Base-by-base conservation (phyloP, 2,888 invertebrate species). In the Eupithecia insigniata region DNA sequence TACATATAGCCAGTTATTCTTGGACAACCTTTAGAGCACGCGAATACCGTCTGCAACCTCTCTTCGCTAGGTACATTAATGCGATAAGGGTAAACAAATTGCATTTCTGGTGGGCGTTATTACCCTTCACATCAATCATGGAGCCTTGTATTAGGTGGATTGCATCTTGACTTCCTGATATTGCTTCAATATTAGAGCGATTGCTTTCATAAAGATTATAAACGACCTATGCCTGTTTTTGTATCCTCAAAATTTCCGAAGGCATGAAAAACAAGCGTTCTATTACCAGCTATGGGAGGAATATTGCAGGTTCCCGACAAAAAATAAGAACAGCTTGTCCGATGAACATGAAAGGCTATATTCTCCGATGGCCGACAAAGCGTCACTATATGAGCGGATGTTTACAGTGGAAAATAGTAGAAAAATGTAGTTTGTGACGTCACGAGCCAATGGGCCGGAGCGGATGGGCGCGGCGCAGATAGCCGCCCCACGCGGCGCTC, bases 1-100 rank as follows among this genome's bases (percentile, higher is more conserved):
- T 8, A 51, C 16, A 22, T 28, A 28, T 14, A 28, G 26, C 16
- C 16, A 16, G 58, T 28, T 16, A 5, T 58, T 58, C 14, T 58
- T 1, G 58, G 12, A 28, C 58, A 58, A 28, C 28, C 28, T 26
- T 7, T 58, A 58, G 14, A 28, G 58, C 14, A 28, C 1, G 16
- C 58, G 26, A 5, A 28, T 1, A 16, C 16, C 58, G 58, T 16
- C 18, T 7, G 43, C 43, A 43, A 22, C 58, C 58, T 58, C n/a
- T 32, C 61, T 2, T 28, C 60, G 86, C n/a, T n/a, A n/a, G n/a
- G 87, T 90, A 89, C 88, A 89, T 90, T 89, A 88, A 89, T 87
- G 87, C 91, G 90, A 90, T 91, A 89, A 92, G 92, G 91, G 92
- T 90, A 93, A 93, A 93, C 93, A 94, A 93, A 93, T 94, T 93